Conservation (phyloP, 2,797 vertebrate genomes). For the Myripristis murdjan region DNA sequence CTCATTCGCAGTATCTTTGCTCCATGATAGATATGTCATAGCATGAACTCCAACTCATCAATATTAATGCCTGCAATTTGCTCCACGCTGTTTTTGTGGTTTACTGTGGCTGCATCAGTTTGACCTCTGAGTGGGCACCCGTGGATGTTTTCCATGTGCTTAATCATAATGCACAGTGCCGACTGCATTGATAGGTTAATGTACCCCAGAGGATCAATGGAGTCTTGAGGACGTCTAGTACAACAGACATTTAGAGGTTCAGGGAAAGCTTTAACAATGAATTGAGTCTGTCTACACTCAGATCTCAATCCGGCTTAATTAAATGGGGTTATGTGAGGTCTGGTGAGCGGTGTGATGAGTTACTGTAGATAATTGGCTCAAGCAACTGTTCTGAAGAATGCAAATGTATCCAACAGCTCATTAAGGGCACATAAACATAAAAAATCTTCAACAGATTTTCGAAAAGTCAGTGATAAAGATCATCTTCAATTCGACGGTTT, state of each 20-base stretch:
- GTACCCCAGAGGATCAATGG: slow-evolving; percentile 74
- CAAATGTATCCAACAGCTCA: slow-evolving; percentile 57
- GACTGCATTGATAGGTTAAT: slow-evolving; percentile 77
- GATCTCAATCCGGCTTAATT: slow-evolving; percentile 62
- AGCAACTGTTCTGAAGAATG: slow-evolving; percentile 52
- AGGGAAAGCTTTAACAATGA: slow-evolving; percentile 65
- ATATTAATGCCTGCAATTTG: slow-evolving; percentile 70
- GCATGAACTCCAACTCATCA: slow-evolving; percentile 67
- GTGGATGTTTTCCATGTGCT: slow-evolving; percentile 71
- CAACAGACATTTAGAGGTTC: slow-evolving; percentile 69
- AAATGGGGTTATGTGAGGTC: slow-evolving; percentile 59
- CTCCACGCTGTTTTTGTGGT: slow-evolving; percentile 61
- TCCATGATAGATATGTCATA: slow-evolving; percentile 62
- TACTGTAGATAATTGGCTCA: slow-evolving; percentile 54
- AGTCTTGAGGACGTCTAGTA: slow-evolving; percentile 66
- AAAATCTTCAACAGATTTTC: slow-evolving; percentile 31
- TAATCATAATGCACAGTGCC: slow-evolving; percentile 76
- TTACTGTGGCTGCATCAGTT: slow-evolving; percentile 60
- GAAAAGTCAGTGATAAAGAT: slow-evolving; percentile 41
- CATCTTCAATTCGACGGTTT: slow-evolving; percentile 33
- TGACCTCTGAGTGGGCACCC: slow-evolving; percentile 71
- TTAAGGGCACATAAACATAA: slow-evolving; percentile 49
- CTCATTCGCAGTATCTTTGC: slow-evolving; percentile 68
- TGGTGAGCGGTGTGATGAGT: slow-evolving; percentile 53
- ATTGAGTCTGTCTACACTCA: slow-evolving; percentile 51